Base-by-base conservation (phyloP, 2,888 invertebrate species). In the Meliscaeva auricollis region DNA sequence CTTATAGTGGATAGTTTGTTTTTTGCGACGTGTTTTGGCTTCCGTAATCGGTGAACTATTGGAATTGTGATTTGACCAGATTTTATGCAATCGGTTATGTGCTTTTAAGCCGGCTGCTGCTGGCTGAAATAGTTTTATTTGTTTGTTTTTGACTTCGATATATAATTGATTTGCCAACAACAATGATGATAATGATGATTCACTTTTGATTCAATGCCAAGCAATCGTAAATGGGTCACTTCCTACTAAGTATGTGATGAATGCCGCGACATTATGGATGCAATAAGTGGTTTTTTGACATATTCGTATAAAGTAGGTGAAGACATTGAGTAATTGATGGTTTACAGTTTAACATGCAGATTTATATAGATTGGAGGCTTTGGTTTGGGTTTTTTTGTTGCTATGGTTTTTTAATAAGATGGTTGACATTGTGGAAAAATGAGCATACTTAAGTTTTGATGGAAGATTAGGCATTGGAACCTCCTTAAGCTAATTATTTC, bases 201-300 rank as follows among this genome's bases (percentile, higher is more conserved):
- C 80, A 80, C 7, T n/a, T 35, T 84, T 81, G 85, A 77, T 81
- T 85, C 85, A 85, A 85, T 85, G 85, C 85, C 85, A 85, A 83
- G 54, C 50, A 64, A 64, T 44, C 76, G 60, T 72, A 82, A 72
- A 64, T 85, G 73, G 76, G 85, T 81, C 85, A 69, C 22, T 85
- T 85, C 81, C 85, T 85, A 73, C 44, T 69, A 30, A 32, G 62
- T 52, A 56, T 44, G 50, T 66, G 66, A 50, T 35, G 35, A 50
- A 35, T 66, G 35, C 5, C 9, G 38, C 13, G 66, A 50, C 66
- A 66, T 35, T 48, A 66, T 66, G 66, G 17, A 30, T 64, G 64
- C 64, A 64, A 64, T 46, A 64, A 64, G 20, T 38, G 22, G n/a
- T 9, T 48, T 35, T 64, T 8, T 50, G 35, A 35, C 50, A 50